Evolutionary conservation across 37 sponge, comb jelly and placozoan genomes (phyloP).

Genomic region (Aplysina aerophoba): DNA sequence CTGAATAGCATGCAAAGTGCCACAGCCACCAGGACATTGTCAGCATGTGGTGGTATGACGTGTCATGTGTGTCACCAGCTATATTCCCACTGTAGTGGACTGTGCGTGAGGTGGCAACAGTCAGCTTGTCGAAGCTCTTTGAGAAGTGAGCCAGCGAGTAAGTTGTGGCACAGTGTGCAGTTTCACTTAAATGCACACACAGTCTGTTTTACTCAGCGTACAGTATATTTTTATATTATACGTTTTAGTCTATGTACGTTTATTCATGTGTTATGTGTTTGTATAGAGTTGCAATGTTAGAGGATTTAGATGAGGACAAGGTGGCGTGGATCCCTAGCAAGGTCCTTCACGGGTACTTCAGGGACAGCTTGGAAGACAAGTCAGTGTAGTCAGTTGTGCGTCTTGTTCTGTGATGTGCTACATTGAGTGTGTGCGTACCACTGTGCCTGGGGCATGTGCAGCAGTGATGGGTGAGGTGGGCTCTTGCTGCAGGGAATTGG

Average conservation of each 20-base stretch:
- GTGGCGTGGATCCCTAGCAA: conserved; percentile 89
- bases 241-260: too few relatives aligned
- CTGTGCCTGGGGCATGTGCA: conserved; percentile 65
- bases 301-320: conserved; percentile 12
- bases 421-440: background rate
- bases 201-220: too few relatives aligned
- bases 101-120: background rate
- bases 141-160: background rate
- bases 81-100: background rate
- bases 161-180: too few relatives aligned
- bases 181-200: too few relatives aligned
- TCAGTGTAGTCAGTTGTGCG: conserved; percentile 20
- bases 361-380: conserved; percentile 64
- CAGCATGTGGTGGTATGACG: too few relatives aligned
- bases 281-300: too few relatives aligned
- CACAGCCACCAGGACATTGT: too few relatives aligned
- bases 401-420: too few relatives aligned
- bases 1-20: too few relatives aligned
- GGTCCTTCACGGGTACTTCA: conserved; percentile 83
- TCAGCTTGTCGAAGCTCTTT: background rate
- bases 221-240: too few relatives aligned
- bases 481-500: background rate
- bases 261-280: too few relatives aligned
- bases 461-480: conserved; percentile 62
- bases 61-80: too few relatives aligned